Evolutionary conservation across 2,113 vertebrate species (phyloP).

Genomic region (Gavialis gangeticus): DNA sequence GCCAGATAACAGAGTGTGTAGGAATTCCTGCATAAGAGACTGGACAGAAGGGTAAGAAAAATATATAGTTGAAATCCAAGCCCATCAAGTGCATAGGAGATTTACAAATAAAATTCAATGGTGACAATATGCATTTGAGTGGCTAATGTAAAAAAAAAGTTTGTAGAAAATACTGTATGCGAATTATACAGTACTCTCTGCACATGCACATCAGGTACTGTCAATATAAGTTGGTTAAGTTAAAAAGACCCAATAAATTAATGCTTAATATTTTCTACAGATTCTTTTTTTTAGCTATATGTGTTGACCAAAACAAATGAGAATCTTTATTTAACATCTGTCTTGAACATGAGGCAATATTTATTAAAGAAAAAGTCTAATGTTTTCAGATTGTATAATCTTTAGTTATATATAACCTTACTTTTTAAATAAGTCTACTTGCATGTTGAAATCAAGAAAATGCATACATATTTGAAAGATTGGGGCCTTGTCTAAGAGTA

Average conservation of each 20-base stretch:
- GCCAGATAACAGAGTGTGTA: background rate
- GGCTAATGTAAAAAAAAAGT: background rate
- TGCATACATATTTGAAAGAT: background rate
- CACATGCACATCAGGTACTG: background rate
- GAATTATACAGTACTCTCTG: background rate
- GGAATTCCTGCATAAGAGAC: background rate
- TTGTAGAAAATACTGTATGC: background rate
- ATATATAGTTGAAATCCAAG: background rate
- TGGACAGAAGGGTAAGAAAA: rapidly evolving
- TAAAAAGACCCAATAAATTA: background rate
- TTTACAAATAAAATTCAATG: background rate
- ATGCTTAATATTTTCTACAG: background rate
- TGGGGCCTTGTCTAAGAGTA: background rate
- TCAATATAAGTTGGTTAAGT: background rate
- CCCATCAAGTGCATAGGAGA: background rate
- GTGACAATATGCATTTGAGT: background rate
- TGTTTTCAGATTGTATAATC: background rate
- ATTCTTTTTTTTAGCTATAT: background rate
- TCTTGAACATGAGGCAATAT: background rate
- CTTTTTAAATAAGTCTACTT: background rate
- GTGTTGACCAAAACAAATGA: background rate
- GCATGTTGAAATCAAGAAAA: rapidly evolving
- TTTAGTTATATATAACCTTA: background rate
- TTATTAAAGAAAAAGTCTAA: background rate
- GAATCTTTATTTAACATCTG: no score